Percentiles rank a stretch among this genome's conserved stretches.
These are phyloP conservation scores for Porites australiensis DNA, from an alignment of 64 coral and sea anemone genomes.

Conservation along the genomic window DNA sequence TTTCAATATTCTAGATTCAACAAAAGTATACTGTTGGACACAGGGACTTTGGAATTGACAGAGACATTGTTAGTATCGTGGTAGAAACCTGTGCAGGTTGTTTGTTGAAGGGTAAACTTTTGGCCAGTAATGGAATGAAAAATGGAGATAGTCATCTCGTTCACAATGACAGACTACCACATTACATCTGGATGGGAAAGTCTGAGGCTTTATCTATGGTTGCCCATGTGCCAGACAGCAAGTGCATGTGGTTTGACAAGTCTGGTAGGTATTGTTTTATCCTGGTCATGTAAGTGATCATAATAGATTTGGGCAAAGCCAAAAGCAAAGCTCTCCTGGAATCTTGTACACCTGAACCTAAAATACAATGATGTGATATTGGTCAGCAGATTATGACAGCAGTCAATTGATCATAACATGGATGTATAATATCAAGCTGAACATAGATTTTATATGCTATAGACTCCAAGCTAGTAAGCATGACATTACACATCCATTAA, in stretches of 20 bases:
- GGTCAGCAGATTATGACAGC: too few species aligned
- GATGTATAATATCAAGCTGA: too few species aligned
- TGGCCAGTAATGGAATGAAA: conserved; percentile 38
- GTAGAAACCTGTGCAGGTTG: conserved; percentile 85
- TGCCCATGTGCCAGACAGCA: conserved; percentile 80
- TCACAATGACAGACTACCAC: conserved; percentile 12
- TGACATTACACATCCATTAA: too few species aligned
- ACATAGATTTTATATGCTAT: too few species aligned
- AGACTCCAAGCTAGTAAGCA: too few species aligned
- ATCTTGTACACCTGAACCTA: too few species aligned
- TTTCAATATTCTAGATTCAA: conserved; percentile 55
- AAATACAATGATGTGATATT: too few species aligned
- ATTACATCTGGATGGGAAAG: conserved; percentile 10
- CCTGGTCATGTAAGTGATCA: not conserved
- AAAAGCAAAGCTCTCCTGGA: too few species aligned
- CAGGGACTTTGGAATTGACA: conserved; percentile 91
- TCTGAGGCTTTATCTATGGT: conserved; percentile 81
- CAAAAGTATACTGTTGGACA: conserved; percentile 78
- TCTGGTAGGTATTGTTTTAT: conserved; percentile 40
- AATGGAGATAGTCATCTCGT: not conserved
- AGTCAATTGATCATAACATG: too few species aligned
- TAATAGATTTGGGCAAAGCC: not conserved
- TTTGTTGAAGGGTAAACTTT: conserved; percentile 48
- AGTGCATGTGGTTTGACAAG: conserved; percentile 97
- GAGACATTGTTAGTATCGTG: conserved; percentile 59